Conservation (phyloP, 2,888 invertebrate species). For the Tenthredo amoena region DNA sequence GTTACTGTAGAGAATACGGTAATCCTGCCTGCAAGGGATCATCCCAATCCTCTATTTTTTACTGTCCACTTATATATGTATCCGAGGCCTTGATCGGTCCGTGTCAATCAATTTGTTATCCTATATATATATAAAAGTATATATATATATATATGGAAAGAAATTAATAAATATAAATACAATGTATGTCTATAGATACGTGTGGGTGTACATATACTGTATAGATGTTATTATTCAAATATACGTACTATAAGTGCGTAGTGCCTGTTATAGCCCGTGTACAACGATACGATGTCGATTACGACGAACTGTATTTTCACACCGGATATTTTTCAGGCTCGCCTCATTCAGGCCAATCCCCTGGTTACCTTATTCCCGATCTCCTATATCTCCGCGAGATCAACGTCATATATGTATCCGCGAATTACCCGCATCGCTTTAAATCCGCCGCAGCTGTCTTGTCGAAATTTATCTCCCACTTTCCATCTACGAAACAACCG, state of each 20-base stretch:
- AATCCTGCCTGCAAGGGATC: neutral
- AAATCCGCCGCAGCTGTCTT: neutral
- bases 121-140: neutral
- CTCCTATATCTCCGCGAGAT: neutral
- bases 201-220: neutral
- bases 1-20: neutral
- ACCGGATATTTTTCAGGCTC: neutral
- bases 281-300: neutral
- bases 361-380: neutral
- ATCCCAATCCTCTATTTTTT: neutral
- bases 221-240: neutral
- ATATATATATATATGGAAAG: neutral
- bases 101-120: neutral
- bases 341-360: neutral
- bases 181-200: neutral
- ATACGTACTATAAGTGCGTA: neutral
- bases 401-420: neutral
- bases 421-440: neutral
- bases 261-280: too few species aligned
- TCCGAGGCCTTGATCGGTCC: neutral
- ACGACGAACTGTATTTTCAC: neutral
- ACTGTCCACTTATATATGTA: neutral
- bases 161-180: neutral
- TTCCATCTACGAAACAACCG: neutral
- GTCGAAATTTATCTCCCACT: neutral